Conservation (phyloP, 1,140 invertebrate species). For the Polypedilum vanderplanki region DNA sequence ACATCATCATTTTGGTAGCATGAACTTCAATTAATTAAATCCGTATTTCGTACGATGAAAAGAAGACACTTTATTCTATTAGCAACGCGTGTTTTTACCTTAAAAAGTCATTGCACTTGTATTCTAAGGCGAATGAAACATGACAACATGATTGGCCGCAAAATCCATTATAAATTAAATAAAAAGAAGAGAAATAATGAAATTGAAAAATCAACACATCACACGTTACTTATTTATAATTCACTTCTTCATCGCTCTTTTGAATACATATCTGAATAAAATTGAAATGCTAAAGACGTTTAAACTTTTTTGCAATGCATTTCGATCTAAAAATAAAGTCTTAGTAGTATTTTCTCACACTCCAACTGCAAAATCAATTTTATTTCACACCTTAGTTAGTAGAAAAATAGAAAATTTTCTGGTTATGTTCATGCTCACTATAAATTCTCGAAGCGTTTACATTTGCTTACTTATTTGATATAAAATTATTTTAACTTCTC, state of each 20-base stretch:
- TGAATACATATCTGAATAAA: neutral
- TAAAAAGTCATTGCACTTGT: conserved; percentile 17
- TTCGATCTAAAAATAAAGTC: neutral
- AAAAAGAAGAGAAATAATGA: conserved; percentile 1
- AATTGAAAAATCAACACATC: neutral
- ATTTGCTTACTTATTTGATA: too few relatives aligned
- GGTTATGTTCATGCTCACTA: too few relatives aligned
- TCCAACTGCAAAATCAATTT: too few relatives aligned
- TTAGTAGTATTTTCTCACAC: too few relatives aligned
- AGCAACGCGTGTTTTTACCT: neutral
- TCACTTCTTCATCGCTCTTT: neutral
- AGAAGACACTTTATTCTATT: neutral
- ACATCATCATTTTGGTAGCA: neutral
- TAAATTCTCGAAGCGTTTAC: too few relatives aligned
- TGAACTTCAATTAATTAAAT: conserved; percentile 1
- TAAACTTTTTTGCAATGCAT: neutral
- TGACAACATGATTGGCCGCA: neutral
- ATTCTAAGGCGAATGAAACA: neutral
- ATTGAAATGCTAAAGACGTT: conserved; percentile 1
- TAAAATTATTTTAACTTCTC: too few relatives aligned
- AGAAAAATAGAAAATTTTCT: too few relatives aligned
- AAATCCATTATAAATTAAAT: conserved; percentile 15
- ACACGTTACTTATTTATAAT: neutral
- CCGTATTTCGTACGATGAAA: neutral
- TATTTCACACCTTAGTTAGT: too few relatives aligned